phyloP scores from a whole-genome alignment of 1,140 invertebrate genomes.

The Drosophila dunni region DNA sequence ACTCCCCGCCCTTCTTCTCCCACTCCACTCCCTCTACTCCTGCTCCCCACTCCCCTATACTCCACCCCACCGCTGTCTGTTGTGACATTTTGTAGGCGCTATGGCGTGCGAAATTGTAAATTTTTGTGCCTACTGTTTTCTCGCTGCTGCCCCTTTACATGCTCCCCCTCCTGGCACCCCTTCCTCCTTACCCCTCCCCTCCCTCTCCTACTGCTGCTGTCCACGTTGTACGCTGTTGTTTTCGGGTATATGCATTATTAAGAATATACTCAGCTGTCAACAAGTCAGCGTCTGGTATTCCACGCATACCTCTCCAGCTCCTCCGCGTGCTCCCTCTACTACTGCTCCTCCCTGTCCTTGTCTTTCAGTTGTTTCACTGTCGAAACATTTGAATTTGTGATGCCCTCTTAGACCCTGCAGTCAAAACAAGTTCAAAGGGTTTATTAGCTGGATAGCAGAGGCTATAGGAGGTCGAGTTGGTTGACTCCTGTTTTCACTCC shows the following conservation, averaged over 20 bases:
- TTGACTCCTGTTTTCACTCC: too few species aligned
- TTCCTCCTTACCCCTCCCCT: not conserved
- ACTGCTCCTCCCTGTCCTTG: not conserved
- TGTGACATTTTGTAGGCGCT: slow-evolving; percentile 78
- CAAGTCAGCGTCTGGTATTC: slow-evolving; percentile 68
- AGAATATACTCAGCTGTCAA: slow-evolving; percentile 80
- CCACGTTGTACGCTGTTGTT: slow-evolving; percentile 39
- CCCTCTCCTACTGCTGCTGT: slow-evolving; percentile 20
- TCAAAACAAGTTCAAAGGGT: not conserved
- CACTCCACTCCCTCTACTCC: slow-evolving; percentile 7
- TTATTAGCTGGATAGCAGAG: too few species aligned
- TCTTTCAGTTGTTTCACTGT: not conserved
- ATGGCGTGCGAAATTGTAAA: slow-evolving; percentile 81
- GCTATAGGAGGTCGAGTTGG: too few species aligned
- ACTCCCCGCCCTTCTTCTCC: not conserved
- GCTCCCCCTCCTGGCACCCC: slow-evolving; percentile 1
- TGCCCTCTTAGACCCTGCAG: slow-evolving; percentile 6
- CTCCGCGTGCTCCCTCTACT: slow-evolving; percentile 15
- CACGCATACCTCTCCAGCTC: slow-evolving; percentile 51
- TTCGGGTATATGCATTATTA: slow-evolving; percentile 73
- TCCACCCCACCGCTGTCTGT: slow-evolving; percentile 30
- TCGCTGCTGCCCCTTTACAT: not conserved
- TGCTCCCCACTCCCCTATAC: slow-evolving; percentile 10
- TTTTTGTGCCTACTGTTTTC: slow-evolving; percentile 52
- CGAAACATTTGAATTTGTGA: slow-evolving; percentile 31